These are phyloP conservation scores for Himalopsyche japonica DNA, from an alignment of 2,888 invertebrate genomes.

Conservation along the genomic window DNA sequence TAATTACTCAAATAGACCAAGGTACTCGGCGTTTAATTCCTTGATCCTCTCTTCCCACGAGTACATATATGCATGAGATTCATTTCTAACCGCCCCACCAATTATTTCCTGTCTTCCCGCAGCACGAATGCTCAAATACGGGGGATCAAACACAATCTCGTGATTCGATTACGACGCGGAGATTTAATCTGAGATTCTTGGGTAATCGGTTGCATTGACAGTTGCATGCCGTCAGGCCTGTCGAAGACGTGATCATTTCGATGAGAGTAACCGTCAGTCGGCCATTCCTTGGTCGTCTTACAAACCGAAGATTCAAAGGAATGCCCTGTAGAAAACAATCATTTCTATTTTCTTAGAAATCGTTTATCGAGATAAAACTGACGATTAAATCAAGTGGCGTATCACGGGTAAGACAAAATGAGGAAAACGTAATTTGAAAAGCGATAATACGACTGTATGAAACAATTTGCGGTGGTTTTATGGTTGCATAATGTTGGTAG, in stretches of 20 bases:
- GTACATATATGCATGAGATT: neutral
- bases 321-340: neutral
- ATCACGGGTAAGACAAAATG: neutral
- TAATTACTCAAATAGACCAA: neutral
- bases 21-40: neutral
- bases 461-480: too few species aligned
- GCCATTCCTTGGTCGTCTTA: neutral
- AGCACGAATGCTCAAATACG: neutral
- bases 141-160: neutral
- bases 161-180: neutral
- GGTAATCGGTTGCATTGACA: neutral
- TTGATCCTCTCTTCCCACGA: neutral
- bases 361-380: neutral
- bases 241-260: neutral
- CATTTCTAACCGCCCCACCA: neutral
- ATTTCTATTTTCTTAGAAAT: neutral
- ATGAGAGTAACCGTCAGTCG: neutral
- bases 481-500: too few species aligned
- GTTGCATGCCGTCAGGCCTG: neutral
- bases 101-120: conserved; percentile 1
- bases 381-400: neutral
- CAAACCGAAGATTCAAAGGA: neutral
- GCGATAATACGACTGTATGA: too few species aligned
- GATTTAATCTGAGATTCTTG: neutral
- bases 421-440: too few species aligned